These are phyloP conservation scores for Drosophila fulvimacula DNA, from an alignment of 2,888 invertebrate genomes.

Conservation along the genomic window DNA sequence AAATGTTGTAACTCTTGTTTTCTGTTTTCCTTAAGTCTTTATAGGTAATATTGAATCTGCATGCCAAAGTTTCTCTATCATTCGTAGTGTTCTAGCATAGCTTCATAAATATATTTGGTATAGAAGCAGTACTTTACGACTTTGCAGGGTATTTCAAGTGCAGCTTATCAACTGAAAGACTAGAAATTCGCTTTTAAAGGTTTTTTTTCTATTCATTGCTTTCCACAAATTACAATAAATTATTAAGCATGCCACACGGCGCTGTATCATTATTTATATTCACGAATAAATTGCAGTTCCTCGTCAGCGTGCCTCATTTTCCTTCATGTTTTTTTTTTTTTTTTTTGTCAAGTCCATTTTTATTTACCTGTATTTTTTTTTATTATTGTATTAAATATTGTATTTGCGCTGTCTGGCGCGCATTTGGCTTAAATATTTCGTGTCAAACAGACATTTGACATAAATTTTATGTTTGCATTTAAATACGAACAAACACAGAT, in stretches of 20 bases:
- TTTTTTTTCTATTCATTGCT: slow-evolving; percentile 50
- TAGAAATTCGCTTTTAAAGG: slow-evolving; percentile 54
- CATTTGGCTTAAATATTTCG: slow-evolving; percentile 81
- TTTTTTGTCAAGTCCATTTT: slow-evolving; percentile 30
- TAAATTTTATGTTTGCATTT: slow-evolving; percentile 83
- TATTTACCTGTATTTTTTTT: slow-evolving; percentile 13
- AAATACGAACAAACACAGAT: slow-evolving; percentile 65
- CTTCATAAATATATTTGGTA: not conserved
- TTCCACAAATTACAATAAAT: slow-evolving; percentile 76
- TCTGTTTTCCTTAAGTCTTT: too few relatives aligned
- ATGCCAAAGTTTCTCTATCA: too few relatives aligned
- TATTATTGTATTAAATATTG: slow-evolving; percentile 58
- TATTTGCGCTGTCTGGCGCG: slow-evolving; percentile 61
- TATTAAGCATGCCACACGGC: slow-evolving; percentile 63
- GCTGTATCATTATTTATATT: slow-evolving; percentile 65
- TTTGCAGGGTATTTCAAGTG: slow-evolving; percentile 17
- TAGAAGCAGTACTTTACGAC: too few relatives aligned
- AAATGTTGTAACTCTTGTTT: too few relatives aligned
- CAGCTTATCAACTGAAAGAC: slow-evolving; percentile 46
- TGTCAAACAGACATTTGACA: slow-evolving; percentile 83
- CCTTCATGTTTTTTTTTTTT: slow-evolving; percentile 17
- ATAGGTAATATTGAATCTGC: too few relatives aligned
- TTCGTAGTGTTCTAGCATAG: not conserved
- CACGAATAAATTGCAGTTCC: slow-evolving; percentile 41
- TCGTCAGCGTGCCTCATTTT: slow-evolving; percentile 22